phyloP scores from a whole-genome alignment of 2,888 invertebrate species.

The Melanophora roralis region DNA sequence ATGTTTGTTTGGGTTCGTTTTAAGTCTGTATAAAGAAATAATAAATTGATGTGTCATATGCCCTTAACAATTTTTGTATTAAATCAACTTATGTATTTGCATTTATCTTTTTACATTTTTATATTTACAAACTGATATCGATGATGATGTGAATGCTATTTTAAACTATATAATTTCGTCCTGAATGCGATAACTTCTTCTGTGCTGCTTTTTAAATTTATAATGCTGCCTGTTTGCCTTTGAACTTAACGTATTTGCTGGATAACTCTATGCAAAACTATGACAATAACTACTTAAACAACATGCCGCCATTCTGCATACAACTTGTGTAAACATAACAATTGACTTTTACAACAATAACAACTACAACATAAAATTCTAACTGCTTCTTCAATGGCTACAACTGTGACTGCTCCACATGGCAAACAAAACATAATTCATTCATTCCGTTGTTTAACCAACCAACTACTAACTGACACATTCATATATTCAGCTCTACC shows the following conservation, averaged over 20 bases:
- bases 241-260: background rate
- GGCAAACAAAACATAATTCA: constrained; percentile 36
- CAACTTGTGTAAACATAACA: constrained; percentile 41
- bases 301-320: background rate
- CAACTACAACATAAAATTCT: background rate
- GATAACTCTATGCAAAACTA: background rate
- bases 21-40: constrained; percentile 16
- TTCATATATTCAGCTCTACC: constrained; percentile 83
- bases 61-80: constrained; percentile 30
- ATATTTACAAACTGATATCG: background rate
- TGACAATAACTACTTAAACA: background rate
- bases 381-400: background rate
- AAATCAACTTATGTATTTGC: constrained; percentile 34
- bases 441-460: background rate
- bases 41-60: constrained; percentile 35
- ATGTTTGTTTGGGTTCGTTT: background rate
- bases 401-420: background rate
- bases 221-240: background rate
- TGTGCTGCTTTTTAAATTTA: background rate
- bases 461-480: constrained; percentile 23
- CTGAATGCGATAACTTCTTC: too few relatives aligned
- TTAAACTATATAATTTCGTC: background rate
- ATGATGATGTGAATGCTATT: background rate
- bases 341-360: constrained; percentile 10
- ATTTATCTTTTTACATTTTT: constrained; percentile 7